phyloP scores from a whole-genome alignment of 2,113 vertebrate genomes.

The Chamaetylas fuelleborni region DNA sequence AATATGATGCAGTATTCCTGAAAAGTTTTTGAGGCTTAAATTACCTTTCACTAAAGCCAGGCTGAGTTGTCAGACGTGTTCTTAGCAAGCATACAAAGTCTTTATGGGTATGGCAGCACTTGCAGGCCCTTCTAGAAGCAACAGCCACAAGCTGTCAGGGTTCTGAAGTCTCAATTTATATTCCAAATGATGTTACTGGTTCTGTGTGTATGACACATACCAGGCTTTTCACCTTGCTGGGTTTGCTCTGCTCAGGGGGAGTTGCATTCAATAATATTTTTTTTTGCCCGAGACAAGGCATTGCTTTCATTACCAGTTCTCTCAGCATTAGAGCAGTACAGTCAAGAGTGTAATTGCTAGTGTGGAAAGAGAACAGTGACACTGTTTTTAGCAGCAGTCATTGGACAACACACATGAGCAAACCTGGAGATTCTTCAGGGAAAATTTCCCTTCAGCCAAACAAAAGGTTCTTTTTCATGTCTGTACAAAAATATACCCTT shows the following conservation, averaged over 20 bases:
- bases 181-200: background rate
- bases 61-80: background rate
- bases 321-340: background rate
- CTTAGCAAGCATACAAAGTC: background rate
- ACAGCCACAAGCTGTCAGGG: background rate
- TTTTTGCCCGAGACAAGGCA: background rate
- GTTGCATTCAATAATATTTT: background rate
- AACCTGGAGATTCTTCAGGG: background rate
- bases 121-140: background rate
- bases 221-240: background rate
- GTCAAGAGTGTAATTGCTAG: background rate
- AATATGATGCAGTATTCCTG: background rate
- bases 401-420: background rate
- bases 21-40: constrained; percentile 3
- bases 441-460: background rate
- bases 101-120: background rate
- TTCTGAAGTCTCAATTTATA: background rate
- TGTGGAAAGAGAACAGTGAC: background rate
- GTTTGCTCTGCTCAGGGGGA: background rate
- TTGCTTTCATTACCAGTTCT: background rate
- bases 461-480: background rate
- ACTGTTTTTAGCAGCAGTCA: background rate
- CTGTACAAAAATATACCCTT: background rate
- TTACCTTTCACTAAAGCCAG: background rate
- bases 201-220: background rate